Percentiles rank a stretch among this genome's conserved stretches.
phyloP scores from a whole-genome alignment of 2,888 invertebrate species.

The Apodemia hepburni region DNA sequence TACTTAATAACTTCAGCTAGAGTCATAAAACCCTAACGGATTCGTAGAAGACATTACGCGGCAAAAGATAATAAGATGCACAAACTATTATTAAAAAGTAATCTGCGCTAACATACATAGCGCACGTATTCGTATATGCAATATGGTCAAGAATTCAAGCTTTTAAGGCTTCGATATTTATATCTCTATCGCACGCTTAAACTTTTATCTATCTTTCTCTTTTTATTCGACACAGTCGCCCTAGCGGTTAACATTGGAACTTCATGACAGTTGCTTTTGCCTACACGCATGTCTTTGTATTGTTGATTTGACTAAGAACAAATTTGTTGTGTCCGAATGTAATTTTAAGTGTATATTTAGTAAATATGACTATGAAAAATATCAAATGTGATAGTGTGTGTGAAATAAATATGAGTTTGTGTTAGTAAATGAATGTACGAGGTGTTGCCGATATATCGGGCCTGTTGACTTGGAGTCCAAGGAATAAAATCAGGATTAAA shows the following conservation, averaged over 20 bases:
- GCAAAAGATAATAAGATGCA: conserved; percentile 17
- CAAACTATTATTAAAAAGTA: conserved; percentile 13
- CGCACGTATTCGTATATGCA: conserved; percentile 30
- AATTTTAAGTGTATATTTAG: conserved; percentile 21
- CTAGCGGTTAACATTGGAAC: conserved; percentile 54
- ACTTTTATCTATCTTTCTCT: conserved; percentile 33
- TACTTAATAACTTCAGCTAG: conserved; percentile 22
- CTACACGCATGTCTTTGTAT: conserved; percentile 64
- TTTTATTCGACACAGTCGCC: conserved; percentile 45
- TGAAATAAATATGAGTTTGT: conserved; percentile 50
- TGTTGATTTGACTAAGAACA: conserved; percentile 31
- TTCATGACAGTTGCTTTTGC: conserved; percentile 61
- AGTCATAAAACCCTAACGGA: conserved; percentile 24
- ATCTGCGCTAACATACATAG: conserved; percentile 27
- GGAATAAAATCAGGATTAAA: conserved; percentile 75
- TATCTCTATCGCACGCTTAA: conserved; percentile 29
- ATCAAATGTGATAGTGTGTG: conserved; percentile 39
- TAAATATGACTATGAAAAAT: conserved; percentile 22
- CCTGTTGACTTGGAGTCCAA: conserved; percentile 73
- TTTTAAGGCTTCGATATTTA: conserved; percentile 36
- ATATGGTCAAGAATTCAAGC: conserved; percentile 34
- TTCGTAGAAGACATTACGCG: conserved; percentile 29
- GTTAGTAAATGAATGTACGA: conserved; percentile 73
- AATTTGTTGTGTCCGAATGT: conserved; percentile 19
- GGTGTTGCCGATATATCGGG: conserved; percentile 67